A percentile compares a stretch with the other conserved stretches of the same genome.
Conservation (phyloP, 2,113 vertebrate genomes). For the Sakesphorus luctuosus region DNA sequence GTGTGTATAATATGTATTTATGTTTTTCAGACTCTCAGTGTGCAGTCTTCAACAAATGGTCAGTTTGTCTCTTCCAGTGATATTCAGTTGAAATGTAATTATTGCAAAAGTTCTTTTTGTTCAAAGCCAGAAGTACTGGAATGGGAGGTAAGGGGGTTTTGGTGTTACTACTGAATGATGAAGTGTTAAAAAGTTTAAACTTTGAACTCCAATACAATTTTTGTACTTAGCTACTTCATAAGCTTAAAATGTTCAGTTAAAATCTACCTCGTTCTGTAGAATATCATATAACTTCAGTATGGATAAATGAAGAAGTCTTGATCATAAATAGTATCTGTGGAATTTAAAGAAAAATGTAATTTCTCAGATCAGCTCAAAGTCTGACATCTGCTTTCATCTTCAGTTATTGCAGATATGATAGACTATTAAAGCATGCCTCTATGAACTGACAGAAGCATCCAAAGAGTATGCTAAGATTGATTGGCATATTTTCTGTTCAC, state of each 20-base stretch:
- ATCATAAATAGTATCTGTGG: background rate
- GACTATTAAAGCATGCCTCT: background rate
- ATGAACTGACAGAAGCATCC: background rate
- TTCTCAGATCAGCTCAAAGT: background rate
- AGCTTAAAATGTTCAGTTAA: background rate
- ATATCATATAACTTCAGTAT: background rate
- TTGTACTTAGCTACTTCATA: background rate
- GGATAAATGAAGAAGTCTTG: background rate
- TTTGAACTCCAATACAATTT: background rate
- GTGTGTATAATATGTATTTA: background rate
- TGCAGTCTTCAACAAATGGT: conserved; percentile 89
- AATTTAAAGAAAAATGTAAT: background rate
- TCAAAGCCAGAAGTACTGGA: conserved; percentile 94
- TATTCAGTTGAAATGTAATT: conserved; percentile 95
- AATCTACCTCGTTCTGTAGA: background rate
- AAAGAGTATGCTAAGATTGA: background rate
- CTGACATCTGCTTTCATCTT: background rate
- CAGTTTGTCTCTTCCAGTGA: conserved; percentile 82
- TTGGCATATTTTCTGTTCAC: background rate
- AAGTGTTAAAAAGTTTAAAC: background rate
- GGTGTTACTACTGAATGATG: background rate
- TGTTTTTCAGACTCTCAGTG: conserved; percentile 85
- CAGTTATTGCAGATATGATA: background rate
- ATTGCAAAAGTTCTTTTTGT: conserved; percentile 92
- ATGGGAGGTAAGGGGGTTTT: conserved; percentile 87